phyloP scores from a whole-genome alignment of 2,888 invertebrate species.

The Zhuqinia jingwanae region DNA sequence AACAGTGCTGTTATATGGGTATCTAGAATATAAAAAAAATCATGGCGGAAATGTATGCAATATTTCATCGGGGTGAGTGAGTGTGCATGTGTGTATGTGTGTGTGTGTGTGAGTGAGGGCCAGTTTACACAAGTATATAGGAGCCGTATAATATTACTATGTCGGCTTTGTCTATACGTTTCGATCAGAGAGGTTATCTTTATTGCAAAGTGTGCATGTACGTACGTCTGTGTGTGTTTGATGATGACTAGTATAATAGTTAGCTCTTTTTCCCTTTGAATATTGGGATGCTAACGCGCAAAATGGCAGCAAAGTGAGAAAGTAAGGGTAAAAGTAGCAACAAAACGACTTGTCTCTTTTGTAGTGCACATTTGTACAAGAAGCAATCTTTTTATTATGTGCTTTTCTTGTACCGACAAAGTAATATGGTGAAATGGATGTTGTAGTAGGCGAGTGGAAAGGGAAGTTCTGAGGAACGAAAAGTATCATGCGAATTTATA shows the following conservation, averaged over 20 bases:
- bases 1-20: not conserved
- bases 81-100: not conserved
- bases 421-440: not conserved
- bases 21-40: not conserved
- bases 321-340: conserved; percentile 10
- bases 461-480: conserved; percentile 11
- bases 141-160: too few relatives aligned
- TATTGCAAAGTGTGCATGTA: not conserved
- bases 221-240: too few relatives aligned
- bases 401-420: not conserved
- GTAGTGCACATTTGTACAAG: not conserved
- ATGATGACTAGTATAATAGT: not conserved
- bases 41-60: conserved; percentile 15
- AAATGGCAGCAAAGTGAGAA: conserved; percentile 1
- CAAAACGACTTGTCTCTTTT: conserved; percentile 15
- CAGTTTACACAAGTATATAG: not conserved
- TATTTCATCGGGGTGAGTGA: not conserved
- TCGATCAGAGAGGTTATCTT: conserved; percentile 11
- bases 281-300: conserved; percentile 7
- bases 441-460: not conserved
- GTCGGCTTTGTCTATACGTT: conserved; percentile 28
- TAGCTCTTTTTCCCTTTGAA: conserved; percentile 17
- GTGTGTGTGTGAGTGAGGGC: not conserved
- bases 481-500: conserved; percentile 58
- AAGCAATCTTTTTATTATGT: conserved; percentile 8